Evolutionary conservation across 2,113 vertebrate genomes (phyloP), one percentile per base, ranked within the genome.

Genomic region (Pygoscelis adeliae): DNA sequence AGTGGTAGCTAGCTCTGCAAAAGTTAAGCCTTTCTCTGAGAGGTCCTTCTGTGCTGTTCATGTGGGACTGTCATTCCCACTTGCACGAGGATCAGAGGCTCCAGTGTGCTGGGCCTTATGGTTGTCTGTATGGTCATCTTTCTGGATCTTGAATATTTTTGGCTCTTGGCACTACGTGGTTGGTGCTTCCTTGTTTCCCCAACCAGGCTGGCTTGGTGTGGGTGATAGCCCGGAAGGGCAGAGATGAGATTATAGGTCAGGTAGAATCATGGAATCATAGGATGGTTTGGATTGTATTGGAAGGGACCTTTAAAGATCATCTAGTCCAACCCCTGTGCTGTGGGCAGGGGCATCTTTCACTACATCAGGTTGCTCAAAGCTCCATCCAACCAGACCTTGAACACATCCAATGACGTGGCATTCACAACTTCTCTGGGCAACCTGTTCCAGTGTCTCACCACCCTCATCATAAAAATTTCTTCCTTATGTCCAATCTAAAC

Each of bases 1-100:
- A 62, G 38, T 4, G 2, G 26, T 36, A 70, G 20, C 13, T 4
- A 40, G 19, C 40, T 86, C 56, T 91, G 50, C 36, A 44, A 11
- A 83, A 67, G 9, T 58, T 62, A 34, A 67, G 7, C 2, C 17
- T 79, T 93, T 47, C 22, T 84, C 55, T 85, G 23, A 69, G 47
- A 3, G 7, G 25, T 18, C 15, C 16, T 66, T 66, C 23, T 36
- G 9, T 76, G 6, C 49, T 52, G 9, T 65, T 83, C 5, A 3
- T 5, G 6, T 66, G 29, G 50, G 71, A 19, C 52, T 83, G 30
- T 71, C 23, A 9, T 87, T 84, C 18, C 44, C 0, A 0, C n/a
- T 67, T 90, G 17, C 10, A 3, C 0, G 5, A 84, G 22, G 22
- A 27, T 87, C 65, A n/a, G 69, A 55, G 62, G 30, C 44, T 85